Base-by-base conservation (phyloP, 2,888 invertebrate species). In the Acholoe squamosa region DNA sequence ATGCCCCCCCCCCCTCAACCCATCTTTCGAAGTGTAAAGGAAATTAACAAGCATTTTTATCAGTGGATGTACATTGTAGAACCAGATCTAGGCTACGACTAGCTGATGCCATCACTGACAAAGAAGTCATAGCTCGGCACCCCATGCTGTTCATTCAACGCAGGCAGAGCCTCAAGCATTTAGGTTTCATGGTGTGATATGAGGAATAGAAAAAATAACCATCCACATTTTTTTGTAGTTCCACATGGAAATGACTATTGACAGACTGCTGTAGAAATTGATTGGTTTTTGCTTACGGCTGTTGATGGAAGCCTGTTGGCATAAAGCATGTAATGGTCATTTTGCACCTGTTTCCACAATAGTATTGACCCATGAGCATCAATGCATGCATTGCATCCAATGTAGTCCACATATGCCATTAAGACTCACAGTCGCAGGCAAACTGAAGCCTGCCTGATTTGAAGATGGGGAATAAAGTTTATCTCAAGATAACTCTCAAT, bases 301-400 rank as follows among this genome's bases (percentile, higher is more conserved):
- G 28, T 71, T 71, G 12, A 28, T 5, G 16, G 71, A 71, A 71
- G 71, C 61, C 71, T 28, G 28, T 28, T 71, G 71, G 71, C 71
- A 14, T 71, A 71, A 71, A 71, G 71, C 71, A 71, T 71, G 71
- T 71, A 71, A 25, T 71, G 61, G 61, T 14, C 61, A 7, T 61
- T 61, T 61, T 19, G 61, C 61, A 61, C 61, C 61, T 61, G 61
- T 61, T 61, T n/a, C 61, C n/a, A n/a, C n/a, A n/a, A 12, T 61
- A 61, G 19, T 61, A 61, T 61, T 43, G 43, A 43, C 43, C 43
- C 43, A 43, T 43, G 3, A 43, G 43, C n/a, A n/a, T n/a, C n/a
- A n/a, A n/a, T n/a, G n/a, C n/a, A n/a, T n/a, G n/a, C n/a, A n/a
- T n/a, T n/a, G n/a, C n/a, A n/a, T n/a, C n/a, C n/a, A n/a, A n/a